Evolutionary conservation across 2,888 invertebrate genomes (phyloP), one percentile per base, ranked within the genome.

Genomic region (Endotricha flammealis): DNA sequence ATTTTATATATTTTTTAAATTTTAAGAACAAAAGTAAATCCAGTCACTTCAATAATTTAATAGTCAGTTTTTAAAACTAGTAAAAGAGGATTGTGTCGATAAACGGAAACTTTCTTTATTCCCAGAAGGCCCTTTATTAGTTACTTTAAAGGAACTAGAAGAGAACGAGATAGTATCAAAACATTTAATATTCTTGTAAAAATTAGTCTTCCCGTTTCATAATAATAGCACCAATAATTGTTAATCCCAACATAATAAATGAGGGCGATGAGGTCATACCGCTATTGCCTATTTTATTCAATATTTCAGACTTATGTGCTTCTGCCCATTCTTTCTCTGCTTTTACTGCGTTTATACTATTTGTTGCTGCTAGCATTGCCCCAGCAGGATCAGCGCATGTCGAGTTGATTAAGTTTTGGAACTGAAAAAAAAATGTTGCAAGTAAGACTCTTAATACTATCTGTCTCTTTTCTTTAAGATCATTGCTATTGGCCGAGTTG

Each of bases 391-490:
- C 61, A 0, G 55, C 59, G 39, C 82, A 81, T 22, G 66, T 82
- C 0, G 59, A 51, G 1, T 52, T 36, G 16, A 86, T 44, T 71
- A 74, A 82, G 0, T 43, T 12, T 39, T 77, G 76, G 32, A 76
- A 80, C 85, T 86, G 68, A 0, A 45, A 56, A 47, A 33, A 25
- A 32, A 20, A n/a, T n/a, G n/a, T n/a, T n/a, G n/a, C n/a, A n/a
- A n/a, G n/a, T n/a, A n/a, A n/a, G n/a, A n/a, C n/a, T n/a, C n/a
- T n/a, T n/a, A n/a, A n/a, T n/a, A n/a, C n/a, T n/a, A n/a, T n/a
- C n/a, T n/a, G n/a, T n/a, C n/a, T n/a, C n/a, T n/a, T n/a, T n/a
- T n/a, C n/a, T n/a, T n/a, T n/a, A n/a, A n/a, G n/a, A n/a, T n/a
- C n/a, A n/a, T n/a, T n/a, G n/a, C n/a, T n/a, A n/a, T n/a, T n/a